Evolutionary conservation across 2,113 vertebrate species (phyloP), one percentile per base, ranked within the genome.

Genomic region (Corvus moneduloides): DNA sequence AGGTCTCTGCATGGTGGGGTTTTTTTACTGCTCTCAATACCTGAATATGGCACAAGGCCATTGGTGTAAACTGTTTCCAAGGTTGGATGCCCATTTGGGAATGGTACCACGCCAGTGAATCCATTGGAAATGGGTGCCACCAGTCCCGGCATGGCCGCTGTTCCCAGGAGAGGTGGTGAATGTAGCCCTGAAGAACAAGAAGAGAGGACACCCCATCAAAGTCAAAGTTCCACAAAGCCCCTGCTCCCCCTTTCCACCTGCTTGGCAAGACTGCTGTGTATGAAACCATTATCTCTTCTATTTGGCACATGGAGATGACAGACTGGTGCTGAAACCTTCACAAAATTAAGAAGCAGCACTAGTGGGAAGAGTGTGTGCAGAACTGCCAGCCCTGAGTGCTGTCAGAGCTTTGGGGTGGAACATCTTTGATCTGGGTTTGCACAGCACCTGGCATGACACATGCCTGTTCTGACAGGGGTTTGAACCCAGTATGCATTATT

Each of bases 1-100:
- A 43, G 27, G 27, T 62, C 9, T 78, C 51, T 64, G 24, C 33
- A n/a, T 49, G 26, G 37, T 83, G 30, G 7, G 22, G 3, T 2
- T 16, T 55, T 67, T 61, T 33, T 3, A 68, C 71, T 30, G 35
- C 16, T 66, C 28, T 32, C 61, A 21, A 2, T 98, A 98, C 98
- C 98, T 97, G 99, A 98, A 97, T 99, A 99, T 46, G 99, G 98
- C 64, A 99, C 98, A 84, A 99, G 98, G 94, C 99, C 99, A 5
- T 99, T 99, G 97, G 99, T 98, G 97, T 99, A 99, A 90, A 99
- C 97, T 1, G 99, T 98, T 98, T 99, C 99, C 97, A 99, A 98
- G 48, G 99, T 96, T 1, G 99, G 99, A 96, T 99, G 99, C 77
- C 98, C 98, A 7, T 98, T 99, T 62, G 99, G 98, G 97, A 99